Percentiles rank a stretch among this genome's conserved stretches.
These are phyloP conservation scores for Caretta caretta DNA, from an alignment of 2,113 vertebrate genomes.

Conservation along the genomic window DNA sequence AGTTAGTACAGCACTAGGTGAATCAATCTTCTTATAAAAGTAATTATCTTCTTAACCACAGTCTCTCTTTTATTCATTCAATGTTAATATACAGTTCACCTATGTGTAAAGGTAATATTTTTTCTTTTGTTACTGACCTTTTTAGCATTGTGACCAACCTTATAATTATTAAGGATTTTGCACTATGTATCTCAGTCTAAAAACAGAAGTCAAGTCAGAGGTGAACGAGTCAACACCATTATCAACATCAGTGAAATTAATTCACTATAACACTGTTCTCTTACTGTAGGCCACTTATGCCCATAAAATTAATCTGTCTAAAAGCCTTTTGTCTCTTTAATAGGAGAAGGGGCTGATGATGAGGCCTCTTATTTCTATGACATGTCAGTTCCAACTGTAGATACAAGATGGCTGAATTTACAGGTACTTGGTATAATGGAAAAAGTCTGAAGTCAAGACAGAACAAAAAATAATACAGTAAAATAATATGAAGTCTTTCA, in stretches of 20 bases:
- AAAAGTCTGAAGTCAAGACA: background rate
- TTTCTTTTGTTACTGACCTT: conserved; percentile 51
- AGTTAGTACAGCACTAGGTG: background rate
- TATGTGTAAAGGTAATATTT: conserved; percentile 37
- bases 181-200: conserved; percentile 53
- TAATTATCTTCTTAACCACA: background rate
- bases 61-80: background rate
- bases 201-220: conserved; percentile 66
- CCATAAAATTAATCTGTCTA: conserved; percentile 16
- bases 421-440: background rate
- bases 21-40: conserved; percentile 39
- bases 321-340: background rate
- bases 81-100: conserved; percentile 38
- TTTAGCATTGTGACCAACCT: conserved; percentile 47
- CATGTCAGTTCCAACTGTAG: background rate
- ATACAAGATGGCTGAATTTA: background rate
- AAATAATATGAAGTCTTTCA: background rate
- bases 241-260: conserved; percentile 67
- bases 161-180: conserved; percentile 70
- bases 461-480: background rate
- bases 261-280: background rate
- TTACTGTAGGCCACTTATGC: conserved; percentile 19
- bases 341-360: background rate
- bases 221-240: conserved; percentile 46
- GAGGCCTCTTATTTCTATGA: background rate